These are phyloP conservation scores for Drosophila picticornis DNA, from an alignment of 2,888 invertebrate genomes.

Conservation along the genomic window DNA sequence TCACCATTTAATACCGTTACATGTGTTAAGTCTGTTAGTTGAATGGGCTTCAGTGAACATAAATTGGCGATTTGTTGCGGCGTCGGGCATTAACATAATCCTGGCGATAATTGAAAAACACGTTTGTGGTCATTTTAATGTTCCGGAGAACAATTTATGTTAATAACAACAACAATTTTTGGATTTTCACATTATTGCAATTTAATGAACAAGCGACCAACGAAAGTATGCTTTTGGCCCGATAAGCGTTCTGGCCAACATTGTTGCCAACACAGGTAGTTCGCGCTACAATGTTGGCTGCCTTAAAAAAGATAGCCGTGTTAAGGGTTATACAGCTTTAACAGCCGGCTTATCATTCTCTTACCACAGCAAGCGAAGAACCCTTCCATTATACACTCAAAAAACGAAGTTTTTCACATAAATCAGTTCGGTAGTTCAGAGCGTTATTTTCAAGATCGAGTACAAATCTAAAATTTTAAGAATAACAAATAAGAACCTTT, in stretches of 20 bases:
- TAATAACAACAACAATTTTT: constrained; percentile 71
- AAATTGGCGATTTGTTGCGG: constrained; percentile 76
- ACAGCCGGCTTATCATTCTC: constrained; percentile 48
- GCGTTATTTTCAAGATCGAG: background rate
- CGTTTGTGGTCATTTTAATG: constrained; percentile 74
- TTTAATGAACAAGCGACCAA: constrained; percentile 65
- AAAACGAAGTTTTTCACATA: background rate
- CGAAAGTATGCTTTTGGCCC: constrained; percentile 50
- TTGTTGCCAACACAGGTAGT: constrained; percentile 34
- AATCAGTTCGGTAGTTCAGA: background rate
- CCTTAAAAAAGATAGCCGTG: constrained; percentile 40
- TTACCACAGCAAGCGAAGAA: constrained; percentile 35
- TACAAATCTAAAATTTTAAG: background rate
- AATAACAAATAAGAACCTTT: background rate
- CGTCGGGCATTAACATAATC: constrained; percentile 74
- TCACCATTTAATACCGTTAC: constrained; percentile 56
- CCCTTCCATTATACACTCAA: constrained; percentile 18
- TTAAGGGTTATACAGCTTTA: constrained; percentile 16
- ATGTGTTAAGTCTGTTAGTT: constrained; percentile 74
- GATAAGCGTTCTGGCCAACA: constrained; percentile 62
- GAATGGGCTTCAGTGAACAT: constrained; percentile 63
- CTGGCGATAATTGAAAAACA: constrained; percentile 79
- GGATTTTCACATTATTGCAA: constrained; percentile 59
- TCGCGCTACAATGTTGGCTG: constrained; percentile 45
- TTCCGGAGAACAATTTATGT: constrained; percentile 58